Base-by-base conservation (phyloP, 2,113 vertebrate species). In the Mormoops blainvillei region DNA sequence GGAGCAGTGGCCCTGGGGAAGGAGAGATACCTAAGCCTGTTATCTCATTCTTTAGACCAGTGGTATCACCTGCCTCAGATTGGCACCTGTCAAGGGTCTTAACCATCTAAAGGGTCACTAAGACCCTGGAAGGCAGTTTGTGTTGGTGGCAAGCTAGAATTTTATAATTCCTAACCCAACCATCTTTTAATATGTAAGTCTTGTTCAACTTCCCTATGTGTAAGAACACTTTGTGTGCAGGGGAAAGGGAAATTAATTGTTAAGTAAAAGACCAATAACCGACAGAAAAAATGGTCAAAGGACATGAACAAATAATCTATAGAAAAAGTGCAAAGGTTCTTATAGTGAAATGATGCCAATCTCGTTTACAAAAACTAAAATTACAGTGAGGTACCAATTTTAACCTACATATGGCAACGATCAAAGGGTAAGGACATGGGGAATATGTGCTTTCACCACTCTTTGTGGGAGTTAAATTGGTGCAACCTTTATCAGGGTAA, bases 191-290 rank as follows among this genome's bases (percentile, higher is more conserved):
- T 54, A n/a, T 58, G 1, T 70, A 61, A 87, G 26, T 41, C 61
- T 89, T 67, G 3, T 50, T 77, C 31, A 82, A 26, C 10, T 83
- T 93, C 48, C 52, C 52, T 26, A 63, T 54, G 16, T 93, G 19
- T 63, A 41, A 86, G 13, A 86, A 81, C 10, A 86, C 38, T 10
- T 68, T 74, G 26, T 56, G 43, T 84, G 8, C 19, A 70, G 33
- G 92, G 61, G 67, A 82, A 89, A 89, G 36, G 52, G 38, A 65
- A 87, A 92, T 82, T 94, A 41, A n/a, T n/a, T n/a, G n/a, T 45
- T 61, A 73, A 11, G 18, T 76, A 33, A 85, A 85, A 85, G 14
- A n/a, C 56, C 68, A 91, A 73, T 22, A 73, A 22, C 31, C 15
- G 83, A n/a, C 65, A 63, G 80, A 74, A 84, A 84, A 74, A 65